Percentiles rank a stretch among this genome's conserved stretches.
These are phyloP conservation scores for Drosophila crucigera DNA, from an alignment of 2,888 invertebrate species.

Conservation along the genomic window DNA sequence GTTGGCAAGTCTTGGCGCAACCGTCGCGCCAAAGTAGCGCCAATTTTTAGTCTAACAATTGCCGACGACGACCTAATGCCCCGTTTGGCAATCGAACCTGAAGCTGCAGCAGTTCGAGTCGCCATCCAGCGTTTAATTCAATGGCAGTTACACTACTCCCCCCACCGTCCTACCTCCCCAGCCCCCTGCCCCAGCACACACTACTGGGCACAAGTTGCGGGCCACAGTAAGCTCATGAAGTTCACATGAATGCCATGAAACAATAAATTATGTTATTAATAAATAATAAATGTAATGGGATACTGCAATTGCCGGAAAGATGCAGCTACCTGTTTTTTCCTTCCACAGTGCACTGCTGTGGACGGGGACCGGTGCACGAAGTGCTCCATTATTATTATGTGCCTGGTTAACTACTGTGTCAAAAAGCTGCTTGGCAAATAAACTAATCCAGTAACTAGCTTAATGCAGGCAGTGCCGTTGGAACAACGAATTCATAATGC, in stretches of 20 bases:
- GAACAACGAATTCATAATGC: slow-evolving; percentile 34
- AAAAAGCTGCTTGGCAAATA: slow-evolving; percentile 77
- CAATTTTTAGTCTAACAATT: slow-evolving; percentile 82
- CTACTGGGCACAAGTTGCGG: slow-evolving; percentile 6
- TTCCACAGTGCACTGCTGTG: not conserved
- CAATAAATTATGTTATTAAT: slow-evolving; percentile 85
- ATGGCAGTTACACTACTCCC: slow-evolving; percentile 54
- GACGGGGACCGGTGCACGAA: slow-evolving; percentile 39
- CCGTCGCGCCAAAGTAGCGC: slow-evolving; percentile 74
- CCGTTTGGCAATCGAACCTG: slow-evolving; percentile 80
- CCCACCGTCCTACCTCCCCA: not conserved
- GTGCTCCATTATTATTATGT: slow-evolving; percentile 74
- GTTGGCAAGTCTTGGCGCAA: slow-evolving; percentile 32
- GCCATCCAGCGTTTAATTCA: slow-evolving; percentile 71
- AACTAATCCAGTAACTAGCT: slow-evolving; percentile 52
- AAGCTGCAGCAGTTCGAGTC: slow-evolving; percentile 17
- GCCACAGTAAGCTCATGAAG: slow-evolving; percentile 57
- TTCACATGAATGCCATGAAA: slow-evolving; percentile 84
- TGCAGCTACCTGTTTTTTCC: slow-evolving; percentile 76
- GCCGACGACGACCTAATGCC: slow-evolving; percentile 84
- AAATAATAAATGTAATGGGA: slow-evolving; percentile 84
- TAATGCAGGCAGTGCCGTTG: not conserved
- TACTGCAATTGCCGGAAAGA: slow-evolving; percentile 67
- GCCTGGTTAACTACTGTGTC: slow-evolving; percentile 78
- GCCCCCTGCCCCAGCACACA: not conserved